Conservation (phyloP, 2,113 vertebrate species). For the Physeter macrocephalus region DNA sequence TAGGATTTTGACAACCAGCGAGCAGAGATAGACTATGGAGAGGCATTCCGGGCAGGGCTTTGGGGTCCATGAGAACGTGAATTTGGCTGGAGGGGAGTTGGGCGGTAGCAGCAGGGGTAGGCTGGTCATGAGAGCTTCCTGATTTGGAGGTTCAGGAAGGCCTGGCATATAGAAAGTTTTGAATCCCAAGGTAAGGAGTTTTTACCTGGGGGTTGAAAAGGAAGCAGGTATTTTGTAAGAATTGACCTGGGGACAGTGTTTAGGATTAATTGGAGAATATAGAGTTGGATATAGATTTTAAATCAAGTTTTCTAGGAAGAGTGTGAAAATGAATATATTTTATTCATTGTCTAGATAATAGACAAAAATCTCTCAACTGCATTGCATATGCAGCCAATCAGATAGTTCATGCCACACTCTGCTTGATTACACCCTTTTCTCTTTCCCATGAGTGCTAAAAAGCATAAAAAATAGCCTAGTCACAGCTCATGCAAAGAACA, state of each 20-base stretch:
- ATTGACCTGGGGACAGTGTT: background rate
- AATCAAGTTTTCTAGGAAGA: background rate
- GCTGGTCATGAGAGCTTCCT: background rate
- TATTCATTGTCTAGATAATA: background rate
- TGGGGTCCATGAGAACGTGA: background rate
- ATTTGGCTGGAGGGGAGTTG: background rate
- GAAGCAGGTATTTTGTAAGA: background rate
- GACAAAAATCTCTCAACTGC: background rate
- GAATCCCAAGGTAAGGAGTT: background rate
- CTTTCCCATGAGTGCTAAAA: slow-evolving; percentile 36
- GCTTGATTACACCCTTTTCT: slow-evolving; percentile 14
- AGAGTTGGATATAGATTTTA: background rate
- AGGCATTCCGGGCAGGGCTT: background rate
- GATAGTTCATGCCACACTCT: slow-evolving; percentile 5
- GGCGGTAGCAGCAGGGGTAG: background rate
- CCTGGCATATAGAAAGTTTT: background rate
- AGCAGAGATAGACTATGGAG: background rate
- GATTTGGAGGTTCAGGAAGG: background rate
- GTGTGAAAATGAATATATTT: slow-evolving; percentile 12
- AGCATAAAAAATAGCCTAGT: slow-evolving; percentile 10
- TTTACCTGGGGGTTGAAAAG: background rate
- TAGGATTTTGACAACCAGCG: background rate
- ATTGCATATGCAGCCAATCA: background rate
- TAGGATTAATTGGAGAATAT: background rate
- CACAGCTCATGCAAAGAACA: background rate